phyloP scores from a whole-genome alignment of 35 echinoderm and acorn worm genomes.

The Ptychodera flava region DNA sequence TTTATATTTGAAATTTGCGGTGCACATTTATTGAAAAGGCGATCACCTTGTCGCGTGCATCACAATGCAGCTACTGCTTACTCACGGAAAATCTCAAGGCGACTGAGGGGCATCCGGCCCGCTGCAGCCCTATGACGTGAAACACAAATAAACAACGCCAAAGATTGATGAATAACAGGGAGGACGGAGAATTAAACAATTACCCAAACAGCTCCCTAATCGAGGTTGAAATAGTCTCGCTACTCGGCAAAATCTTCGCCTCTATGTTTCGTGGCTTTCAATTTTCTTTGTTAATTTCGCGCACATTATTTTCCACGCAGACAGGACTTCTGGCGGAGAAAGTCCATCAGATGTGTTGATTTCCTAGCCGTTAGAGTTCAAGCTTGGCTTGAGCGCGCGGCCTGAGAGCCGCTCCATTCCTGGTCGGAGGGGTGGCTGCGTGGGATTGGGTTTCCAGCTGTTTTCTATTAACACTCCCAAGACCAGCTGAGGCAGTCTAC shows the following conservation, averaged over 20 bases:
- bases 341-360: not conserved
- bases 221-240: not conserved
- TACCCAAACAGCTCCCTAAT: not conserved
- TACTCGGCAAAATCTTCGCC: no score
- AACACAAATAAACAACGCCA: not conserved
- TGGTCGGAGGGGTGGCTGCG: not conserved
- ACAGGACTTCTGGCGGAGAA: not conserved
- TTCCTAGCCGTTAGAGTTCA: not conserved
- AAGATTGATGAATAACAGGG: not conserved
- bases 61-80: not conserved
- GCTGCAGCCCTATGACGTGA: not conserved
- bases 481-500: not conserved
- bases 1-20: not conserved
- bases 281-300: no score
- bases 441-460: not conserved
- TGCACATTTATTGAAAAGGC: not conserved
- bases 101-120: not conserved
- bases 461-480: not conserved
- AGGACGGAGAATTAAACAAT: not conserved
- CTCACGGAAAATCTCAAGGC: not conserved
- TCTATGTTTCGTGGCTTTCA: no score
- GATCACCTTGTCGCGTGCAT: not conserved
- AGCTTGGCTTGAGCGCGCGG: not conserved
- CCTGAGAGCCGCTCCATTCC: not conserved
- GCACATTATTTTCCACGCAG: not conserved